These are phyloP conservation scores for Poeciliopsis gracilis DNA, from an alignment of 2,797 vertebrate genomes.

Conservation along the genomic window DNA sequence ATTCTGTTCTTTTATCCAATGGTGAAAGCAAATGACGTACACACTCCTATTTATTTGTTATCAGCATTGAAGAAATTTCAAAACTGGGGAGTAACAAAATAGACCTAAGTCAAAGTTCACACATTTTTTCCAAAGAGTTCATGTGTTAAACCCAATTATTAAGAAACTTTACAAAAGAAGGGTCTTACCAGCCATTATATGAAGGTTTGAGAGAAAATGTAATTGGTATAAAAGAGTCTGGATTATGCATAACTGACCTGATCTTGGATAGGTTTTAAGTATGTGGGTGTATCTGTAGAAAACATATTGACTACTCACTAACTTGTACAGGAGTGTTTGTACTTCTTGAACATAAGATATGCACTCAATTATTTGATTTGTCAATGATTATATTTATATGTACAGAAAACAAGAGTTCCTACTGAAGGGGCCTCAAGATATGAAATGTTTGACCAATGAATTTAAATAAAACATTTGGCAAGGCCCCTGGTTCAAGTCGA, in stretches of 20 bases:
- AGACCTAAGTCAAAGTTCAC: background rate
- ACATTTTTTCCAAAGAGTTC: background rate
- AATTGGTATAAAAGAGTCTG: conserved; percentile 40
- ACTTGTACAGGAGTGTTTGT: conserved; percentile 31
- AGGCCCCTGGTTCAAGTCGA: conserved; percentile 61
- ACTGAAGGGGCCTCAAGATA: conserved; percentile 40
- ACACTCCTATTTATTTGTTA: background rate
- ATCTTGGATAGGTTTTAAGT: conserved; percentile 38
- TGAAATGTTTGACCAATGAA: conserved; percentile 56
- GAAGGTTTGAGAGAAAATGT: conserved; percentile 39
- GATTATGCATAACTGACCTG: conserved; percentile 42
- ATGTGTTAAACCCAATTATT: conserved; percentile 34
- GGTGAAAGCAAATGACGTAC: background rate
- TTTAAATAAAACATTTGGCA: conserved; percentile 68
- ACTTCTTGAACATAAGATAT: conserved; percentile 27
- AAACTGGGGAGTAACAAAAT: background rate
- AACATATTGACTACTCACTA: conserved; percentile 42
- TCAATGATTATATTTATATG: conserved; percentile 45
- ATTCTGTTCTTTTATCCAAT: background rate
- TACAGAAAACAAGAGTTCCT: conserved; percentile 40
- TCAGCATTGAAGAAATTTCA: background rate
- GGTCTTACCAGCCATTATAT: conserved; percentile 24
- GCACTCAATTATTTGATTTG: conserved; percentile 43
- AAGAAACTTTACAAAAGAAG: conserved; percentile 28
- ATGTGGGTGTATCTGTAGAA: conserved; percentile 31